phyloP scores from a whole-genome alignment of 2,797 vertebrate genomes.

The Crocodylus rhombifer region DNA sequence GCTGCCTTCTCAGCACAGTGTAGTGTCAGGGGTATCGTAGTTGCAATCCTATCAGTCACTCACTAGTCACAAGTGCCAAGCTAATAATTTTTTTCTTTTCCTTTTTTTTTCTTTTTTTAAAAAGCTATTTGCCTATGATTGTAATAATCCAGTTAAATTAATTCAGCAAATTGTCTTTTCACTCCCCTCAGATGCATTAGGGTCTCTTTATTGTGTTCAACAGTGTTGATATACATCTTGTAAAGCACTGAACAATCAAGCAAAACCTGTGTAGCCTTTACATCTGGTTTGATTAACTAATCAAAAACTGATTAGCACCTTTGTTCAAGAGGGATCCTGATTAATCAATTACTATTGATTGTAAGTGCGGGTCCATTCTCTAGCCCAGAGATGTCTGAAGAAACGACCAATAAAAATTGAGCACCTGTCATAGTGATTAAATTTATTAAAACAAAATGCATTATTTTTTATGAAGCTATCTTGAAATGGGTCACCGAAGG shows the following conservation, averaged over 20 bases:
- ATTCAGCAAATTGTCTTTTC: neutral
- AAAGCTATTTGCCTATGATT: conserved; percentile 9
- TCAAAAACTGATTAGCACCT: conserved; percentile 69
- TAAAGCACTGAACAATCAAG: neutral
- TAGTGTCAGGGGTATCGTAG: neutral
- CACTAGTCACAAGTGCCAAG: conserved; percentile 24
- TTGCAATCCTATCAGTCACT: conserved; percentile 25
- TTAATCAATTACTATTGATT: conserved; percentile 69
- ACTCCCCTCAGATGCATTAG: neutral
- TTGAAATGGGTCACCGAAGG: conserved; percentile 80
- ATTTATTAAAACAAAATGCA: conserved; percentile 80
- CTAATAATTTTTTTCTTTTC: neutral
- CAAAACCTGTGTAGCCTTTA: conserved; percentile 11
- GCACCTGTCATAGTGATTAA: conserved; percentile 75
- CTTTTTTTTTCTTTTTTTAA: too few species aligned
- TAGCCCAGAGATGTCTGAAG: conserved; percentile 62
- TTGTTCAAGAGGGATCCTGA: conserved; percentile 75
- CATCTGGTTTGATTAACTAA: conserved; percentile 68
- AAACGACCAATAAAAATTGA: conserved; percentile 71
- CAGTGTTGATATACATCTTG: neutral
- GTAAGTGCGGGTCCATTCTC: conserved; percentile 35
- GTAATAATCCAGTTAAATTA: neutral
- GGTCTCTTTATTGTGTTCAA: neutral
- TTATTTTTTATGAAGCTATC: conserved; percentile 79
- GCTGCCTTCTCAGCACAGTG: neutral